Base-by-base conservation (phyloP, 2,113 vertebrate genomes). In the Xiphophorus couchianus region DNA sequence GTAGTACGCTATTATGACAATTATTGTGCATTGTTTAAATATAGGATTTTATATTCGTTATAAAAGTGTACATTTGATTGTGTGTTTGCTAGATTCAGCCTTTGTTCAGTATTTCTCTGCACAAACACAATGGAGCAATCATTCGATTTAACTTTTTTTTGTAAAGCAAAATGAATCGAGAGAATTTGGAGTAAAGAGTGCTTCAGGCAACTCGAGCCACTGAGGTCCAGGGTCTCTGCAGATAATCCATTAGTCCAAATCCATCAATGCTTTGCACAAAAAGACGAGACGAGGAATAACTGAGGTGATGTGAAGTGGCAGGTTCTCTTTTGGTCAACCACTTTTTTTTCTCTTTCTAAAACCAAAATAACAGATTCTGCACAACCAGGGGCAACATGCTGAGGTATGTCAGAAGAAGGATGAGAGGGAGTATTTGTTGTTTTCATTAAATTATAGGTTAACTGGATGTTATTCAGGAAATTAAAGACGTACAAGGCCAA, bases 191-290 rank as follows among this genome's bases (percentile, higher is more conserved):
- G 72, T 6, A 22, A 66, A 77, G 37, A 84, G 33, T 65, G 82
- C 91, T 80, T 72, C 10, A 73, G 90, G 90, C 90, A 73, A 54
- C 6, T 73, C 78, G 76, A 71, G 71, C 76, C 71, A 51, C 37
- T 81, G 48, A 78, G 62, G 77, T 73, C 67, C 68, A 78, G 74
- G 13, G 75, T 78, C 85, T 84, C 78, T 85, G 77, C 75, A 85
- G 68, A 48, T 28, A 37, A 66, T 82, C 89, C 87, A 92, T 91
- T 88, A 88, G 74, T 86, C 76, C 63, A 84, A 54, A 80, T 87
- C 83, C 74, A 78, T 89, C 77, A 76, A 80, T 80, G 82, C 42
- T 71, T 64, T 31, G 69, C 83, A 89, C 51, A 70, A 64, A 76
- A 70, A 69, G 69, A 72, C 33, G 66, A 82, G 39, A 83, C 63